Conservation (phyloP, 2,113 vertebrate species). For the Lota lota region DNA sequence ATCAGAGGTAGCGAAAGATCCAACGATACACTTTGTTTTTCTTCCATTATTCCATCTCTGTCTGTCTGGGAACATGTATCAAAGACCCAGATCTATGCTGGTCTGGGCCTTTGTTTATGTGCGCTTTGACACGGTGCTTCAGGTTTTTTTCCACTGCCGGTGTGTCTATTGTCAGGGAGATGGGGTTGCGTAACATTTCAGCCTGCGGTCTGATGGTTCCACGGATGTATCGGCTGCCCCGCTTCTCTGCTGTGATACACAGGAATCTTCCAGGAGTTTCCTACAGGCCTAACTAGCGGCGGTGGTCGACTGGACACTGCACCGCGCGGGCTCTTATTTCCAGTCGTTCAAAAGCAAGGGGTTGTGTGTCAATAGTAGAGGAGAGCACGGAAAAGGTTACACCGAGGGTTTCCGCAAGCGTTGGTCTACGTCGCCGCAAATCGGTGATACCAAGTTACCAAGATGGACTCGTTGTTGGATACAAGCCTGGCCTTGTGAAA, state of each 20-base stretch:
- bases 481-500: constrained; percentile 5
- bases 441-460: not conserved
- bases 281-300: no score
- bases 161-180: constrained; percentile 35
- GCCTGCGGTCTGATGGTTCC: constrained; percentile 47
- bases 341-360: no score
- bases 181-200: constrained; percentile 41
- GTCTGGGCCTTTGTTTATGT: constrained; percentile 21
- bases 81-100: constrained; percentile 13
- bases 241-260: constrained; percentile 46
- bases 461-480: constrained; percentile 6
- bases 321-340: no score
- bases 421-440: no score
- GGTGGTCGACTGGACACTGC: no score
- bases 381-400: no score
- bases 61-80: not conserved
- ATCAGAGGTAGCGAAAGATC: not conserved
- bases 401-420: no score
- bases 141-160: constrained; percentile 25
- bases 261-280: no score
- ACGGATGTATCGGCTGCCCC: constrained; percentile 52
- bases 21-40: not conserved
- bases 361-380: no score
- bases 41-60: not conserved
- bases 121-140: constrained; percentile 21